These are phyloP conservation scores for Tragopan temminckii DNA, from an alignment of 2,797 vertebrate genomes.

Conservation along the genomic window DNA sequence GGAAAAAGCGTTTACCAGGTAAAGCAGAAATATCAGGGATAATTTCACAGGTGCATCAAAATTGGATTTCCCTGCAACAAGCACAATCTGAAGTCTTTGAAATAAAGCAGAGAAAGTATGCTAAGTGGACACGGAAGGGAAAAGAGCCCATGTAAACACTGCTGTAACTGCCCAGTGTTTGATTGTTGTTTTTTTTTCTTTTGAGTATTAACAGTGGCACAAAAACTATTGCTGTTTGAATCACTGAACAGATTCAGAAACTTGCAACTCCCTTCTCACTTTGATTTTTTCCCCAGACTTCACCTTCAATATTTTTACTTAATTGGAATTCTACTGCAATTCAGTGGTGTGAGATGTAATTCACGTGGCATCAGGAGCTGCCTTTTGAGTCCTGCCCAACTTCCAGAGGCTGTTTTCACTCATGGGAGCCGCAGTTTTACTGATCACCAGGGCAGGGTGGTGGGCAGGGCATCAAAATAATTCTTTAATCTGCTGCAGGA, in stretches of 20 bases:
- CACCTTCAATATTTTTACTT: background rate
- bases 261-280: background rate
- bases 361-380: accelerated
- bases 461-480: background rate
- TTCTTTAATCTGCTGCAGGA: background rate
- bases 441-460: accelerated
- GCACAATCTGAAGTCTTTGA: background rate
- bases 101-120: background rate
- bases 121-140: accelerated
- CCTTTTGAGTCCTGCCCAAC: background rate
- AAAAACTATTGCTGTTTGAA: background rate
- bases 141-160: background rate
- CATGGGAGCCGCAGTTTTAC: background rate
- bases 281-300: background rate
- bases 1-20: background rate
- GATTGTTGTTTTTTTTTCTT: background rate
- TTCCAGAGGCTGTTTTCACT: background rate
- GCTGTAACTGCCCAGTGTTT: background rate
- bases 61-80: background rate
- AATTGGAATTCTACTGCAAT: background rate
- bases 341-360: background rate
- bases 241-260: background rate
- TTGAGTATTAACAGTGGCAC: background rate
- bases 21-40: background rate
- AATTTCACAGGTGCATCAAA: background rate